A percentile compares a stretch with the other conserved stretches of the same genome.
Evolutionary conservation across 2,797 vertebrate species (phyloP).

Genomic region (Megaceryle alcyon): DNA sequence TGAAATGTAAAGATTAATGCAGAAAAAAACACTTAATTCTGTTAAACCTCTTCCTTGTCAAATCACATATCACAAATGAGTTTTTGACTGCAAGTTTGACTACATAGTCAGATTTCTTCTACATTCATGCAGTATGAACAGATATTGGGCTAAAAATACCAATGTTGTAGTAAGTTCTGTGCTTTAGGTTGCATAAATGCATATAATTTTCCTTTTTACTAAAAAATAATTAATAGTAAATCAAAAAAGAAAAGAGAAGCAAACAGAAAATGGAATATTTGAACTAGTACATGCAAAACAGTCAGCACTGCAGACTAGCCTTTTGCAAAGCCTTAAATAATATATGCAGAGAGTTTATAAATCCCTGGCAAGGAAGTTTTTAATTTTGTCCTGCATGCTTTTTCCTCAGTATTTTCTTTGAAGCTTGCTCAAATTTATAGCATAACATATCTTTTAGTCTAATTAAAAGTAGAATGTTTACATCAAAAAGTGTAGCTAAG

Average conservation of each 20-base stretch:
- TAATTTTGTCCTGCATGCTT: background rate
- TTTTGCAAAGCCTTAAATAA: slow-evolving; percentile 54
- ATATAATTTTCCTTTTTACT: background rate
- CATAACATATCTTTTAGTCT: background rate
- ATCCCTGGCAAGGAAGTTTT: slow-evolving; percentile 34
- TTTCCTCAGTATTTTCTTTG: slow-evolving; percentile 7
- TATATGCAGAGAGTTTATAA: slow-evolving; percentile 37
- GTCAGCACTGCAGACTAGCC: background rate
- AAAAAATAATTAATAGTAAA: background rate
- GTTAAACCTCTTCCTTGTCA: slow-evolving; percentile 28
- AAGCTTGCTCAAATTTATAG: background rate
- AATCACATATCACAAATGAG: background rate
- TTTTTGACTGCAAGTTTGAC: background rate
- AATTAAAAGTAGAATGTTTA: slow-evolving; percentile 5
- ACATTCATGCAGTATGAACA: background rate
- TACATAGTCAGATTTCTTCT: background rate
- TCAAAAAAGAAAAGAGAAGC: background rate
- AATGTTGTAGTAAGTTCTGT: background rate
- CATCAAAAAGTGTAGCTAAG: background rate
- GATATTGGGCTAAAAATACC: background rate
- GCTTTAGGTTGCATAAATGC: background rate
- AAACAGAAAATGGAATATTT: slow-evolving; percentile 11
- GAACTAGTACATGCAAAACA: slow-evolving; percentile 36
- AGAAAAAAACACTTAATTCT: background rate
- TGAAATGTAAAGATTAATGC: slow-evolving; percentile 29